These are phyloP conservation scores for Electrona antarctica DNA, from an alignment of 2,113 vertebrate genomes.

Conservation along the genomic window DNA sequence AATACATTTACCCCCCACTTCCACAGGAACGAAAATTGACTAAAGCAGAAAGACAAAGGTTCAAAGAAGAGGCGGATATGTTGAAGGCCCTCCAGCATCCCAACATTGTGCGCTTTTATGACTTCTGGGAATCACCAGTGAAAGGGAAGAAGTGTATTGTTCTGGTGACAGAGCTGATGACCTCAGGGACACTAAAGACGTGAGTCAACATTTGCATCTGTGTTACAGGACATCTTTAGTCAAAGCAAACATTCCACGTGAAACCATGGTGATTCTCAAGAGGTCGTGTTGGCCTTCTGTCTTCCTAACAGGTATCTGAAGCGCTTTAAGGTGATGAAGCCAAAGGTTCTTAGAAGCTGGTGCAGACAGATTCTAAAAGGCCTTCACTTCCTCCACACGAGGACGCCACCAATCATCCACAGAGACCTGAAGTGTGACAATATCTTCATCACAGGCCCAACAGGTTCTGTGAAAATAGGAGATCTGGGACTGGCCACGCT, in stretches of 20 bases:
- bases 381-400: constrained; percentile 94
- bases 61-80: constrained; percentile 99
- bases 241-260: neutral
- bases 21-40: constrained; percentile 93
- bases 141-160: constrained; percentile 96
- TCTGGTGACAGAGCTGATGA: constrained; percentile 97
- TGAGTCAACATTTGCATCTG: constrained; percentile 69
- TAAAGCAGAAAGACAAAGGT: constrained; percentile 92
- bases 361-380: constrained; percentile 98
- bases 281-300: neutral
- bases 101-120: constrained; percentile 97
- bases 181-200: constrained; percentile 98
- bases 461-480: constrained; percentile 97
- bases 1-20: neutral
- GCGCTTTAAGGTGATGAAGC: constrained; percentile 98
- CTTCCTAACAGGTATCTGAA: constrained; percentile 88
- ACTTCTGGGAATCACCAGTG: constrained; percentile 96
- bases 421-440: constrained; percentile 98
- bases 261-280: no score
- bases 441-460: constrained; percentile 99
- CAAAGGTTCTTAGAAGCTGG: constrained; percentile 96
- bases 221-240: no score
- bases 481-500: constrained; percentile 95
- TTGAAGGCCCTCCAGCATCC: constrained; percentile 96
- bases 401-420: constrained; percentile 97